Percentiles rank a stretch among this genome's conserved stretches.
These are phyloP conservation scores for Spongilla lacustris DNA, from an alignment of 37 sponge, comb jelly and placozoan species.

Conservation along the genomic window DNA sequence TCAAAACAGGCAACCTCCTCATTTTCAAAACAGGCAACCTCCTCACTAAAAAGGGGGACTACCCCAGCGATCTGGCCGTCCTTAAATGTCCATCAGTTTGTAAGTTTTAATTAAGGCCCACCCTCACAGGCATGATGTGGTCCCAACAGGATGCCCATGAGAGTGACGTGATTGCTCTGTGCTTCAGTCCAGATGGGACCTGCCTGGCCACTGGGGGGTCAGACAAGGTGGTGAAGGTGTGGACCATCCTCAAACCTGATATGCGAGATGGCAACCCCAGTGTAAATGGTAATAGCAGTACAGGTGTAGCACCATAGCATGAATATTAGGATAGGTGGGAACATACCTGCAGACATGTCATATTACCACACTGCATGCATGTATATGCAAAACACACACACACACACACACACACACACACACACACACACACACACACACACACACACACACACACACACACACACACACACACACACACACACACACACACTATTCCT, in stretches of 20 bases:
- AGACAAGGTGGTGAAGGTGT: slow-evolving; percentile 88
- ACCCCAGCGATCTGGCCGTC: background rate
- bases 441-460: background rate
- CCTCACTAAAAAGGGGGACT: background rate
- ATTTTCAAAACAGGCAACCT: background rate
- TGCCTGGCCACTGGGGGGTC: slow-evolving; percentile 93
- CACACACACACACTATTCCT: background rate
- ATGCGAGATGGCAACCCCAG: slow-evolving; percentile 18
- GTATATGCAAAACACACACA: too few species aligned
- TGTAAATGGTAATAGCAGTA: background rate
- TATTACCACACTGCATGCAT: too few species aligned
- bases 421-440: background rate
- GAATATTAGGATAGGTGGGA: too few species aligned
- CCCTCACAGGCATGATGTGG: background rate
- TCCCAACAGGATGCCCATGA: slow-evolving; percentile 89
- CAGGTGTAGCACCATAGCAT: too few species aligned
- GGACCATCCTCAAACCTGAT: slow-evolving; percentile 59
- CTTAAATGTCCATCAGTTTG: background rate
- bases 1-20: background rate
- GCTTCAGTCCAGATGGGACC: slow-evolving; percentile 81
- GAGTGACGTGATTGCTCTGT: slow-evolving; percentile 83
- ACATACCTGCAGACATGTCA: too few species aligned
- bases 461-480: background rate
- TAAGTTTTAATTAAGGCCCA: background rate
- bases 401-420: background rate